phyloP scores from a whole-genome alignment of 2,888 invertebrate species.

The Nyleta sp. region DNA sequence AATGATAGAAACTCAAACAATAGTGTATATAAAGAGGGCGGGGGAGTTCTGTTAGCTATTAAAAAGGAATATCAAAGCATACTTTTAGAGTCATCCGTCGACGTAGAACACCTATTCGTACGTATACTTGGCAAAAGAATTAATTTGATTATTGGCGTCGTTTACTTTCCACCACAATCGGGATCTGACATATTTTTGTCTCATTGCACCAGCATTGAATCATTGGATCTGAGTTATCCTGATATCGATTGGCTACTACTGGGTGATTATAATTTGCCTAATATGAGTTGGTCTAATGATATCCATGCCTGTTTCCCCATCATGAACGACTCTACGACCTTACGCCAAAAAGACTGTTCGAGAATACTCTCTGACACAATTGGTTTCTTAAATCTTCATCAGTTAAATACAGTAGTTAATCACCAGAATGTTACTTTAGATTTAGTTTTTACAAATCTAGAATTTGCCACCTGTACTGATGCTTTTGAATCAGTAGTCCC shows the following conservation, averaged over 20 bases:
- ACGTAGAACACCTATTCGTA: too few species aligned
- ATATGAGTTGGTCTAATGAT: background rate
- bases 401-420: too few species aligned
- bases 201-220: background rate
- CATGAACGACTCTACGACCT: too few species aligned
- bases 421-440: background rate
- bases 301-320: too few species aligned
- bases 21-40: background rate
- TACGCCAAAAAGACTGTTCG: background rate
- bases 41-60: slow-evolving; percentile 15
- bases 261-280: slow-evolving; percentile 18
- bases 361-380: too few species aligned
- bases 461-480: too few species aligned
- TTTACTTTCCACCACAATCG: slow-evolving; percentile 13
- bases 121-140: too few species aligned
- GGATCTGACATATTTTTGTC: background rate
- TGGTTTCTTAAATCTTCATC: too few species aligned
- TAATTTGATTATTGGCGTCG: background rate
- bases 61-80: slow-evolving; percentile 6
- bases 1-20: background rate
- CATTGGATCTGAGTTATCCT: background rate
- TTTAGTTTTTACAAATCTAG: slow-evolving; percentile 2
- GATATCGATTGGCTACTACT: background rate
- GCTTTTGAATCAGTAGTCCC: background rate
- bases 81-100: too few species aligned